phyloP scores from a whole-genome alignment of 2,888 invertebrate species.

The Melipona beecheii region DNA sequence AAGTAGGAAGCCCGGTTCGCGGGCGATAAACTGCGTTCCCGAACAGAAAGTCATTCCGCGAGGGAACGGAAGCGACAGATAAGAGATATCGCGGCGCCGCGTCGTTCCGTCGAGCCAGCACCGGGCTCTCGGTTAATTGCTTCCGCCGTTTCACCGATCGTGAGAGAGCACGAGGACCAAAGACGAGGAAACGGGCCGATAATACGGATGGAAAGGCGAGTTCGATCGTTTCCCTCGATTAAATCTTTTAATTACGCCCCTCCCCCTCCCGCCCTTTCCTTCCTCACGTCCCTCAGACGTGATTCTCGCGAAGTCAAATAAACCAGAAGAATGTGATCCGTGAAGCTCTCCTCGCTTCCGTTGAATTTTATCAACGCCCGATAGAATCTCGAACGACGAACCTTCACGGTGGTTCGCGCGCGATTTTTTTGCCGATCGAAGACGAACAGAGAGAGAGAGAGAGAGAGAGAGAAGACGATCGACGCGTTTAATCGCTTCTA shows the following conservation, averaged over 20 bases:
- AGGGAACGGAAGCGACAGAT: slow-evolving; percentile 8
- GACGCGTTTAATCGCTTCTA: too few species aligned
- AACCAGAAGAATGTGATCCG: background rate
- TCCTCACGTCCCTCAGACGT: background rate
- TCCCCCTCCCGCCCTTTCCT: background rate
- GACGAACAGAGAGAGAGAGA: too few species aligned
- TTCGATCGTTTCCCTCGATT: slow-evolving; percentile 72
- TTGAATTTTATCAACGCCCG: background rate
- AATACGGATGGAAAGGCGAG: slow-evolving; percentile 29
- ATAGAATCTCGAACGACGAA: too few species aligned
- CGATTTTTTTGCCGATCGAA: too few species aligned
- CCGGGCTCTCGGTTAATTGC: slow-evolving; percentile 69
- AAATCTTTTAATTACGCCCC: slow-evolving; percentile 69
- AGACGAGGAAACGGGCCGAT: background rate
- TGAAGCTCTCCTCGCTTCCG: background rate
- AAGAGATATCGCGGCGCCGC: background rate
- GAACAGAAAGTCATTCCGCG: background rate
- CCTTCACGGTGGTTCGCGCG: too few species aligned
- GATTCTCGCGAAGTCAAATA: background rate
- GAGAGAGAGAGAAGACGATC: too few species aligned
- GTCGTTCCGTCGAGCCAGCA: slow-evolving; percentile 10
- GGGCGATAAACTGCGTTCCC: background rate
- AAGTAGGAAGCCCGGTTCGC: background rate
- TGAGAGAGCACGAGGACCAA: slow-evolving; percentile 3
- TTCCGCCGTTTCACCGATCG: slow-evolving; percentile 59